A percentile compares a stretch with the other conserved stretches of the same genome.
Conservation (phyloP, 2,113 vertebrate genomes). For the Psilopogon haemacephalus region DNA sequence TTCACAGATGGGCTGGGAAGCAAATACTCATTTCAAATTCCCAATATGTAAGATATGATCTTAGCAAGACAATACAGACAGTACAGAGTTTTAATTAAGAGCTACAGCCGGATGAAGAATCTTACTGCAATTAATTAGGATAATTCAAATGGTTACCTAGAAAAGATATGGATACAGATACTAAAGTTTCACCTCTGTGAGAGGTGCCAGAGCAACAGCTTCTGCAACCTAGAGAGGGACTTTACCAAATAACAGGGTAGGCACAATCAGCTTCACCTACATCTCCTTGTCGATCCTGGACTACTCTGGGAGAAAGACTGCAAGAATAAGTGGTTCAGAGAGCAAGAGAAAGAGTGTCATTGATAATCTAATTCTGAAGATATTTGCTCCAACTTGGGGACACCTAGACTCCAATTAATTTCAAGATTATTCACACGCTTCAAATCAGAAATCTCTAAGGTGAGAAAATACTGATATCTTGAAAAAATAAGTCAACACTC, state of each 20-base stretch:
- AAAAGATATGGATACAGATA: background rate
- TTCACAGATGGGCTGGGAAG: constrained; percentile 41
- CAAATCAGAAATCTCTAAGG: background rate
- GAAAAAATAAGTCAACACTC: background rate
- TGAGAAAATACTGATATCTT: background rate
- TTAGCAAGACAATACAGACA: background rate
- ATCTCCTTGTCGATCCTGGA: background rate
- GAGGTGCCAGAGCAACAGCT: background rate
- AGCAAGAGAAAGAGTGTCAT: background rate
- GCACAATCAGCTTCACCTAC: background rate
- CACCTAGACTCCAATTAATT: background rate
- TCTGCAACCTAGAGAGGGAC: background rate
- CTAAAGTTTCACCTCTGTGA: background rate
- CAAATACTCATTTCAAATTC: constrained; percentile 26
- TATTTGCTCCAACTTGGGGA: background rate
- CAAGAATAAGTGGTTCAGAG: background rate
- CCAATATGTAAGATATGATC: constrained; percentile 2
- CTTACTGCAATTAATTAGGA: background rate
- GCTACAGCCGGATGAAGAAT: background rate
- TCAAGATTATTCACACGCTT: background rate
- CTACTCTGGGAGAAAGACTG: background rate
- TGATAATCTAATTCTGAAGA: background rate
- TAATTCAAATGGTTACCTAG: background rate
- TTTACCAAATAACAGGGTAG: background rate
- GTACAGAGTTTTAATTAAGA: constrained; percentile 34